Base-by-base conservation (phyloP, 2,797 vertebrate genomes). In the Acanthurus tractus region DNA sequence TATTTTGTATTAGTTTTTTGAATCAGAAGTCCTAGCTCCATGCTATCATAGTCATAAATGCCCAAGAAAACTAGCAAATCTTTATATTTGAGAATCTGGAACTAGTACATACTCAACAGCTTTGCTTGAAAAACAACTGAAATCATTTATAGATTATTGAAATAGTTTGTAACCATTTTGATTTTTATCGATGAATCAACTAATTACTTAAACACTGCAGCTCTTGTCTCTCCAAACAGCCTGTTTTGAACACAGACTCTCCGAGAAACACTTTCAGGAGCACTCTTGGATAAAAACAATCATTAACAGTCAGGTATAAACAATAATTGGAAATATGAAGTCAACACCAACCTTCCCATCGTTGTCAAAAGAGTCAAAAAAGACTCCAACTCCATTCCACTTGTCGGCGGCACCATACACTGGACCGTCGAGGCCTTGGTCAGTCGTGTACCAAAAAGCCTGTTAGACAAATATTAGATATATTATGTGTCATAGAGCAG, bases 301-400 rank as follows among this genome's bases (percentile, higher is more conserved):
- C 48, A 18, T 23, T 11, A 2, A 46, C 1, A 5, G 17, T 22
- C n/a, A 17, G 1, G 14, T 14, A 10, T 53, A 6, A n/a, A 22
- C 15, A 23, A n/a, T 36, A 9, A 20, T 18, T 53, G 8, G 13
- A 46, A 42, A 61, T 5, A 4, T 13, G 0, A 49, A 48, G 17
- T 12, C 8, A n/a, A 81, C 42, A 85, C 93, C 69, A 79, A 99
- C 98, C 97, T 99, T 99, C 78, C 96, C 98, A 76, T 99, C 98
- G 6, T 99, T 99, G 94, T 99, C 98, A 87, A 99, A 99, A 7
- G 98, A 99, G 91, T 99, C 98, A 76, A 99, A 99, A 95, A 99
- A 99, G 86, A 99, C 84, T 52, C 98, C 98, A 40, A 99, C 82
- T 25, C 98, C 98, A 0, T 97, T 97, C 98, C 98, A 99, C 58